Evolutionary conservation across 2,113 vertebrate genomes (phyloP).

Genomic region (Elephas maximus): DNA sequence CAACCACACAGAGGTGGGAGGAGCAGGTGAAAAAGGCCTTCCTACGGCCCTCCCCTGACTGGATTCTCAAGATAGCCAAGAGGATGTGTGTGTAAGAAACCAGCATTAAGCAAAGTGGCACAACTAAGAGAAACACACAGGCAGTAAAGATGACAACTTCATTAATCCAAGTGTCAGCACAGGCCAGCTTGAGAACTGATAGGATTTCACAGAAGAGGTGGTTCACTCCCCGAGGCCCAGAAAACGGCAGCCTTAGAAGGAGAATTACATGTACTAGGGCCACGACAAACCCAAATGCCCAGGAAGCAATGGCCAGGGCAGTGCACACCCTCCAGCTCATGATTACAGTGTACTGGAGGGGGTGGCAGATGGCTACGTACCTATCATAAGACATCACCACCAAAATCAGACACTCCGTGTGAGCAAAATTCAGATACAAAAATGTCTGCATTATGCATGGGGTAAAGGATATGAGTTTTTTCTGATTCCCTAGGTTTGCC

Average conservation of each 20-base stretch:
- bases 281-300: too few relatives aligned
- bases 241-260: too few relatives aligned
- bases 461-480: constrained; percentile 22
- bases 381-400: constrained; percentile 80
- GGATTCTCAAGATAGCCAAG: constrained; percentile 67
- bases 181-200: constrained; percentile 79
- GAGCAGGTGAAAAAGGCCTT: constrained; percentile 72
- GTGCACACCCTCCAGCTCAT: too few relatives aligned
- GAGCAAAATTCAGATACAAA: constrained; percentile 65
- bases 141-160: constrained; percentile 3
- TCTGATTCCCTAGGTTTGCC: neutral
- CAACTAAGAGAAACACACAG: constrained; percentile 34
- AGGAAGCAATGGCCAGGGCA: too few relatives aligned
- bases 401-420: constrained; percentile 72
- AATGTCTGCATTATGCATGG: constrained; percentile 61
- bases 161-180: constrained; percentile 70
- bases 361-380: too few relatives aligned
- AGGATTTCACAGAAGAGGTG: constrained; percentile 73
- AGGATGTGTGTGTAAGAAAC: constrained; percentile 69
- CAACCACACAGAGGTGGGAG: constrained; percentile 47
- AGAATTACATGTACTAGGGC: too few relatives aligned
- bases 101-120: constrained; percentile 66
- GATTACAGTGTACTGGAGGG: too few relatives aligned
- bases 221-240: too few relatives aligned
- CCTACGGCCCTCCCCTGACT: constrained; percentile 1